phyloP scores from a whole-genome alignment of 1,140 invertebrate species.

The Coptotermes formosanus region DNA sequence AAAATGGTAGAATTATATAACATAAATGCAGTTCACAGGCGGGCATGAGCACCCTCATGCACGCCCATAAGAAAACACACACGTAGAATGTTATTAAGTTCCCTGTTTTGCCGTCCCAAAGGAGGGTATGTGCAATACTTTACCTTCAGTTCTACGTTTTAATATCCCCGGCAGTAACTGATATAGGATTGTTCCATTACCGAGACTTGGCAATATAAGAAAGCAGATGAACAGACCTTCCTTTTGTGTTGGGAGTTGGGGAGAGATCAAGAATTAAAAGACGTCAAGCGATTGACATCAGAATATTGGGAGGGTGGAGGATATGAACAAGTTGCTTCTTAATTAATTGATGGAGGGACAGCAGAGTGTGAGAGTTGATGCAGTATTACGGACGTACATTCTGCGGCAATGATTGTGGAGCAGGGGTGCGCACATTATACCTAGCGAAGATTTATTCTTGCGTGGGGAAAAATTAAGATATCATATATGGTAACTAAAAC shows the following conservation, averaged over 20 bases:
- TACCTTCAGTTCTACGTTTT: not conserved
- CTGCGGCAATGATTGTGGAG: not conserved
- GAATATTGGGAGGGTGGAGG: not conserved
- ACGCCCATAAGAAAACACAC: not conserved
- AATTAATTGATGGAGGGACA: not conserved
- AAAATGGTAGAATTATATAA: too few relatives aligned
- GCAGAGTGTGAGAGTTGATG: not conserved
- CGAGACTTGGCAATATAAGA: not conserved
- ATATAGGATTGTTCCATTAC: not conserved
- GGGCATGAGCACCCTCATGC: too few relatives aligned
- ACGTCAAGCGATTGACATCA: not conserved
- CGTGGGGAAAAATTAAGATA: too few relatives aligned
- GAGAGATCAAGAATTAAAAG: not conserved
- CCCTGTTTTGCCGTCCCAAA: not conserved
- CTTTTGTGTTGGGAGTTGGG: not conserved
- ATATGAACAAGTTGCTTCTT: not conserved
- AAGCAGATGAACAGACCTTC: not conserved
- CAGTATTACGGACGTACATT: not conserved
- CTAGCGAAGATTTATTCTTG: too few relatives aligned
- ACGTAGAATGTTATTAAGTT: too few relatives aligned
- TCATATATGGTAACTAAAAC: too few relatives aligned
- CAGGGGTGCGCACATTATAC: too few relatives aligned
- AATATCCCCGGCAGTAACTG: not conserved
- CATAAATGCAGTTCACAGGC: too few relatives aligned
- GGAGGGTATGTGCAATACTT: not conserved